These are phyloP conservation scores for Apotomis turbidana DNA, from an alignment of 2,888 invertebrate species.

Conservation along the genomic window DNA sequence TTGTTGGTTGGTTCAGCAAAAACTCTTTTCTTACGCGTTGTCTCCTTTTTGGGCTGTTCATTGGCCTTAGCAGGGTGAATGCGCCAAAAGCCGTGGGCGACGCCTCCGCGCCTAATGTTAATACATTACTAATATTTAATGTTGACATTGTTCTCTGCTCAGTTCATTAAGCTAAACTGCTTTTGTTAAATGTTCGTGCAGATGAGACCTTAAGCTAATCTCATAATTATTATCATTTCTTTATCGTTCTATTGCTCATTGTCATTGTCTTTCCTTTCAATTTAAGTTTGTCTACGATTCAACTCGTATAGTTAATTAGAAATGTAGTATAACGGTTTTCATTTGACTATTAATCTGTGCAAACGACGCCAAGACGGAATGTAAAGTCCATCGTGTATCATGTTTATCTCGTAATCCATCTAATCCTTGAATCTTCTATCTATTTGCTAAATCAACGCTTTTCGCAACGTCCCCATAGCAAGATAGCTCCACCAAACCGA, in stretches of 20 bases:
- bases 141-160: constrained; percentile 44
- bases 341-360: constrained; percentile 1
- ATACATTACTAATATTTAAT: constrained; percentile 49
- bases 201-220: background rate
- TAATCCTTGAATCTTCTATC: background rate
- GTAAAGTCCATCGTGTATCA: background rate
- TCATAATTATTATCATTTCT: too few relatives aligned
- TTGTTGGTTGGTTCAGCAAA: constrained; percentile 36
- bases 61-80: constrained; percentile 65
- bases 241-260: too few relatives aligned
- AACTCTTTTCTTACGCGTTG: constrained; percentile 33
- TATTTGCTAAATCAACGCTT: background rate
- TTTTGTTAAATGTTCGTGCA: constrained; percentile 20
- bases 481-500: constrained; percentile 36
- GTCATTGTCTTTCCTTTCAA: constrained; percentile 1
- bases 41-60: constrained; percentile 56
- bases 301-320: too few relatives aligned
- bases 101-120: constrained; percentile 52
- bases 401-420: background rate
- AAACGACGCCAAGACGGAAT: background rate
- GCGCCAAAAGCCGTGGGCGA: constrained; percentile 59
- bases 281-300: too few relatives aligned
- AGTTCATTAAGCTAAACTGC: constrained; percentile 40
- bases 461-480: constrained; percentile 3
- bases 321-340: too few relatives aligned